These are phyloP conservation scores for Andrena haemorrhoa DNA, from an alignment of 2,888 invertebrate species.

Conservation along the genomic window DNA sequence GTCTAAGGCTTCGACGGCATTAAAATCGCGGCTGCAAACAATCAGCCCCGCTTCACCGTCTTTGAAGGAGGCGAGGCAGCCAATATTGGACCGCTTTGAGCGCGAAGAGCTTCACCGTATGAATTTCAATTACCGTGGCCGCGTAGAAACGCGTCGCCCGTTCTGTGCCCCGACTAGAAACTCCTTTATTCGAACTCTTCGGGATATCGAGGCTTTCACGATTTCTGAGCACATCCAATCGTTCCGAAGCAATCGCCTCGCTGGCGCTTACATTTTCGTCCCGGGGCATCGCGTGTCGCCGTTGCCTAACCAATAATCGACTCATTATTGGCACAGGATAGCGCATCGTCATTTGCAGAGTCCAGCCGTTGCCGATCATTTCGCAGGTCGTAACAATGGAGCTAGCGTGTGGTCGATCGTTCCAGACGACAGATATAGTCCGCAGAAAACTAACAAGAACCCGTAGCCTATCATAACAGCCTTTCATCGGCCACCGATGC, in stretches of 20 bases:
- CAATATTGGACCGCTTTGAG: slow-evolving; percentile 77
- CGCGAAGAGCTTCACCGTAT: slow-evolving; percentile 68
- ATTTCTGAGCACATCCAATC: too few species aligned
- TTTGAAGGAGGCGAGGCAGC: slow-evolving; percentile 73
- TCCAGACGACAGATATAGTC: slow-evolving; percentile 48
- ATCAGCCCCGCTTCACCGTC: slow-evolving; percentile 73
- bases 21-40: slow-evolving; percentile 69
- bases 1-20: slow-evolving; percentile 43
- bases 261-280: slow-evolving; percentile 2
- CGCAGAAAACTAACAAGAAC: slow-evolving; percentile 64
- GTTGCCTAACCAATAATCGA: slow-evolving; percentile 18
- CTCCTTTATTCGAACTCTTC: not conserved
- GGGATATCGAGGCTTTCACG: not conserved
- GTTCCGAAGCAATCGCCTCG: too few species aligned
- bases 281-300: slow-evolving; percentile 20
- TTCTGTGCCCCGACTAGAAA: not conserved
- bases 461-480: slow-evolving; percentile 44
- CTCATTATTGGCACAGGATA: slow-evolving; percentile 33
- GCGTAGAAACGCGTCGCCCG: not conserved
- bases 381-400: slow-evolving; percentile 10
- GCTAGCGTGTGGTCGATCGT: slow-evolving; percentile 45
- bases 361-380: slow-evolving; percentile 1
- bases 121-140: slow-evolving; percentile 73
- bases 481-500: slow-evolving; percentile 63
- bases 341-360: slow-evolving; percentile 20